Conservation (phyloP, 37 sponge, comb jelly and placozoan genomes). For the Haliclona indistincta region DNA sequence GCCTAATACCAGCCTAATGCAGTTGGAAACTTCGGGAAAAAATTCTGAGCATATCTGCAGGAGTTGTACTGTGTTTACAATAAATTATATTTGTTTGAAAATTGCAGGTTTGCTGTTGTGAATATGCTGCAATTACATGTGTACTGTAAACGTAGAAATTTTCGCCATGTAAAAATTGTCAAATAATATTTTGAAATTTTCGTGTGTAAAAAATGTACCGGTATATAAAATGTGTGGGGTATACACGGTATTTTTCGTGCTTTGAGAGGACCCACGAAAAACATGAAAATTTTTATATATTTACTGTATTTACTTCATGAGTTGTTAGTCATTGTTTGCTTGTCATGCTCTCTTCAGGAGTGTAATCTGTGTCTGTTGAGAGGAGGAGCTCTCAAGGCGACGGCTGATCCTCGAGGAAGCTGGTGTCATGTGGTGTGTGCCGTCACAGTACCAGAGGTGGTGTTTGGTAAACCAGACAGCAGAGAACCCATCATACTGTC, state of each 20-base stretch:
- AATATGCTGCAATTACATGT: too few relatives aligned
- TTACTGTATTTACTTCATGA: neutral
- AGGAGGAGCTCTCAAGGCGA: constrained; percentile 90
- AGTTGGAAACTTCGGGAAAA: too few relatives aligned
- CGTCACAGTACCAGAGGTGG: constrained; percentile 81
- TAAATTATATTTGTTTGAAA: too few relatives aligned
- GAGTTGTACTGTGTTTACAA: too few relatives aligned
- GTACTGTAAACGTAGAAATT: too few relatives aligned
- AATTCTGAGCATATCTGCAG: too few relatives aligned
- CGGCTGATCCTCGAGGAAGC: constrained; percentile 22
- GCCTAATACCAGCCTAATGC: too few relatives aligned
- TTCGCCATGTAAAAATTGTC: too few relatives aligned
- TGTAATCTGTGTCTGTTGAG: constrained; percentile 85
- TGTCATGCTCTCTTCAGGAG: constrained; percentile 28
- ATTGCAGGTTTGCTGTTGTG: too few relatives aligned
- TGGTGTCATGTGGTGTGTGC: constrained; percentile 93
- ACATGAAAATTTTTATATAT: neutral
- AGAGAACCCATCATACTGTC: constrained; percentile 62
- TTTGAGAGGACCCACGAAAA: neutral
- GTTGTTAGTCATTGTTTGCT: neutral
- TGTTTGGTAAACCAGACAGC: constrained; percentile 44
- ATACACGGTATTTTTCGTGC: neutral
- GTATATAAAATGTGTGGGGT: neutral
- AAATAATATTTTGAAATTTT: too few relatives aligned
- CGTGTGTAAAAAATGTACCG: too few relatives aligned